Percentiles rank a stretch among this genome's conserved stretches.
These are phyloP conservation scores for Bombus cullumanus DNA, from an alignment of 1,140 invertebrate species.

Conservation along the genomic window DNA sequence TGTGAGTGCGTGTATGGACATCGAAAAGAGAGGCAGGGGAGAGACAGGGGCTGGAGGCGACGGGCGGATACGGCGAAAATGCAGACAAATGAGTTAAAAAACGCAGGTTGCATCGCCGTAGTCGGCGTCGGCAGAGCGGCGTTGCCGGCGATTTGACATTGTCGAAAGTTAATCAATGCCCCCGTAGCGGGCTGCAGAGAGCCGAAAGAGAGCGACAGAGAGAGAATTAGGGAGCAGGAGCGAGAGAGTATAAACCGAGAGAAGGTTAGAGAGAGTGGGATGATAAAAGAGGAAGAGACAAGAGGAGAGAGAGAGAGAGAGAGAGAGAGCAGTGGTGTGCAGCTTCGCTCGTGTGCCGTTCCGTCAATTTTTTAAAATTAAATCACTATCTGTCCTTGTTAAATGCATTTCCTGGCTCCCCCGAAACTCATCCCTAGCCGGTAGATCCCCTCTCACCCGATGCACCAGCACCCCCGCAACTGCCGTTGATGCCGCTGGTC, in stretches of 20 bases:
- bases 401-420: constrained; percentile 79
- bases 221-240: not conserved
- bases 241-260: constrained; percentile 11
- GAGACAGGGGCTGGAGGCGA: constrained; percentile 48
- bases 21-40: constrained; percentile 22
- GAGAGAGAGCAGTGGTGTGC: constrained; percentile 14
- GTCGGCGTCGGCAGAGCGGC: constrained; percentile 61
- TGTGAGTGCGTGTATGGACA: constrained; percentile 4
- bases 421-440: constrained; percentile 23
- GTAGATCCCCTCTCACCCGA: constrained; percentile 21
- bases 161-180: constrained; percentile 83
- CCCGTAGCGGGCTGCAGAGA: constrained; percentile 29
- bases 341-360: constrained; percentile 72
- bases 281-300: not conserved
- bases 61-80: constrained; percentile 61
- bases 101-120: constrained; percentile 71
- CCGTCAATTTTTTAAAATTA: constrained; percentile 83
- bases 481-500: constrained; percentile 43
- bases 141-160: constrained; percentile 81
- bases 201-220: constrained; percentile 21
- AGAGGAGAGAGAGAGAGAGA: not conserved
- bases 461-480: not conserved
- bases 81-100: constrained; percentile 78
- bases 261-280: not conserved
- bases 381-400: constrained; percentile 84